Conservation (phyloP, 1,140 invertebrate genomes). For the Melitaea cinxia region DNA sequence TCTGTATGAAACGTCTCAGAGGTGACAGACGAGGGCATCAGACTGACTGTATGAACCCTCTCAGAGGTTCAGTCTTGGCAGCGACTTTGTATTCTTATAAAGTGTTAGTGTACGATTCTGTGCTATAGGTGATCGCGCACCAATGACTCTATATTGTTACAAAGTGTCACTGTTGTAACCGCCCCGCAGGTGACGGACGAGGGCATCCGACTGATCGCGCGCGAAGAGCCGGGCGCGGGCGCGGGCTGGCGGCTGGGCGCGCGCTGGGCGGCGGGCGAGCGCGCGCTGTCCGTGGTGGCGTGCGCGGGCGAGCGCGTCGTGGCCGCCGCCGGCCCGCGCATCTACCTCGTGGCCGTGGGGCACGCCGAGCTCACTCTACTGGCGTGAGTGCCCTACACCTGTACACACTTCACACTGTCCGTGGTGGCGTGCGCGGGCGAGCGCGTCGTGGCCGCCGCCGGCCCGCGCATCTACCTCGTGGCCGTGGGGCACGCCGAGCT, state of each 20-base stretch:
- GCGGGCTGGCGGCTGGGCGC: slow-evolving; percentile 86
- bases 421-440: neutral
- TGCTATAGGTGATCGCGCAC: no score
- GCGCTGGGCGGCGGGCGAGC: slow-evolving; percentile 90
- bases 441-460: neutral
- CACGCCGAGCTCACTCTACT: slow-evolving; percentile 71
- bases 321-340: slow-evolving; percentile 92
- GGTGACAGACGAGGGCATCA: no score
- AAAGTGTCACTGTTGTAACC: no score
- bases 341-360: slow-evolving; percentile 94
- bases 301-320: slow-evolving; percentile 93
- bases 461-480: slow-evolving; percentile 94
- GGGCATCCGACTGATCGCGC: slow-evolving; percentile 77
- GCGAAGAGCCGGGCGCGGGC: slow-evolving; percentile 84
- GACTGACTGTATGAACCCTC: no score
- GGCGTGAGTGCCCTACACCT: slow-evolving; percentile 68
- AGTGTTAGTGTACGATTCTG: no score
- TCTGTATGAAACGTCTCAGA: no score
- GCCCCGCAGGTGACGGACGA: slow-evolving; percentile 85
- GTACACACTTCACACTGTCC: neutral
- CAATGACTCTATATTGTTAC: no score
- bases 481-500: slow-evolving; percentile 85
- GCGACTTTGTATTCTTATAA: no score
- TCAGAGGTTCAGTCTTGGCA: no score
- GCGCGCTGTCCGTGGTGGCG: slow-evolving; percentile 93